Base-by-base conservation (phyloP, 2,113 vertebrate genomes). In the Calypte anna region DNA sequence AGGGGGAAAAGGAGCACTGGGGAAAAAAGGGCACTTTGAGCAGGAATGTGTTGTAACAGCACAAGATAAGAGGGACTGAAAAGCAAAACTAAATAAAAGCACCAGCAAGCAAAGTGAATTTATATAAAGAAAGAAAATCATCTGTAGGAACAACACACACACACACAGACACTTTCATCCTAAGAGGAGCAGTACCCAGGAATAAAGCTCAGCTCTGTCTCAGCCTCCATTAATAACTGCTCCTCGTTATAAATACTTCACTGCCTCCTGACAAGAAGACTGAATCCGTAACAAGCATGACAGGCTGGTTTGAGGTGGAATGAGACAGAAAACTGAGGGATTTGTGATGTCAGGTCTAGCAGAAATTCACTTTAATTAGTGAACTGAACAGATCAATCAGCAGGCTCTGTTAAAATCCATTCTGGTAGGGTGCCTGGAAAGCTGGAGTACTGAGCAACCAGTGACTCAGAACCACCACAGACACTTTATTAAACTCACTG, bases 11-110 rank as follows among this genome's bases (percentile, higher is more conserved):
- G 11, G 40, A 40, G 40, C 40, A 40, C 2, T 5, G 1, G 38
- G 28, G 40, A 1, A 30, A 14, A 38, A 48, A 6, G 12, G 51
- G 14, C 17, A 12, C 23, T 73, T 21, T 13, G 69, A 53, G 50
- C 16, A 59, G 36, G 40, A 70, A 67, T 0, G 0, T 9, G 22
- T 7, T 72, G 10, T 4, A 53, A 38, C 21, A 57, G 21, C 1
- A 7, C 30, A 38, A 33, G 18, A 9, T 31, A 59, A 64, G 17
- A 19, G 8, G 57, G 54, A 38, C 10, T 0, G 0, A 67, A 22
- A 46, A 18, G 31, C 5, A 62, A 46, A 58, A 88, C n/a, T 48
- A 40, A 78, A 21, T 6, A 63, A 40, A 78, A 77, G 20, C 48
- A 63, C 9, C 61, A 51, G 20, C 18, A 70, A 61, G n/a, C 46